These are phyloP conservation scores for Eurytoma adleriae DNA, from an alignment of 2,888 invertebrate genomes.

Conservation along the genomic window DNA sequence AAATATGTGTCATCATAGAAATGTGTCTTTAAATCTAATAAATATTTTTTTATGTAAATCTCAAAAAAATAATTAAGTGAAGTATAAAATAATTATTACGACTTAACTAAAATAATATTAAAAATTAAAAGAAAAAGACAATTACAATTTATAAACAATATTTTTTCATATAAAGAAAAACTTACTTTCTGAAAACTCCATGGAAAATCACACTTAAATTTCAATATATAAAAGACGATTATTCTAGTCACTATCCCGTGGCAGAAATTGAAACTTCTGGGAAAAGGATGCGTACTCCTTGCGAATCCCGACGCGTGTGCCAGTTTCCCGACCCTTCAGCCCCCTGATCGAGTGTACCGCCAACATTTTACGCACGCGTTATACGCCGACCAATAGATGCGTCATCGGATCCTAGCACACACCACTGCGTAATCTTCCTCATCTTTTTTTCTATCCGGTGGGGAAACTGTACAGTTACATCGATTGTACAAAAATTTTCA, in stretches of 20 bases:
- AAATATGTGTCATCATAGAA: too few species aligned
- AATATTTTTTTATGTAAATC: too few species aligned
- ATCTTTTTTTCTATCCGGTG: not conserved
- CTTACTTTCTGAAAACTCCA: slow-evolving; percentile 37
- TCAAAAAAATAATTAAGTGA: too few species aligned
- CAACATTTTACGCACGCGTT: slow-evolving; percentile 40
- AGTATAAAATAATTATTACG: too few species aligned
- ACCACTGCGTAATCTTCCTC: not conserved
- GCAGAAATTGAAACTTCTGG: not conserved
- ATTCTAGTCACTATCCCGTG: too few species aligned
- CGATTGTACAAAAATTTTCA: too few species aligned
- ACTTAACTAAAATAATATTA: too few species aligned
- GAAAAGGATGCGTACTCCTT: slow-evolving; percentile 1
- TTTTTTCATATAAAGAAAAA: not conserved
- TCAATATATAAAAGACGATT: not conserved
- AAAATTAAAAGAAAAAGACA: too few species aligned
- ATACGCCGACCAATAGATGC: slow-evolving; percentile 44
- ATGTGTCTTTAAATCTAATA: too few species aligned
- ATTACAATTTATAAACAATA: too few species aligned
- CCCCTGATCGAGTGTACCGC: slow-evolving; percentile 25
- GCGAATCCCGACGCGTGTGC: slow-evolving; percentile 26
- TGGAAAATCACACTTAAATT: slow-evolving; percentile 8
- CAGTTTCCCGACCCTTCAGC: slow-evolving; percentile 31
- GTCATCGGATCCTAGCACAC: slow-evolving; percentile 18
- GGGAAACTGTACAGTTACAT: too few species aligned